Evolutionary conservation across 2,888 invertebrate genomes (phyloP), one percentile per base, ranked within the genome.

Genomic region (Melieria omissa): DNA sequence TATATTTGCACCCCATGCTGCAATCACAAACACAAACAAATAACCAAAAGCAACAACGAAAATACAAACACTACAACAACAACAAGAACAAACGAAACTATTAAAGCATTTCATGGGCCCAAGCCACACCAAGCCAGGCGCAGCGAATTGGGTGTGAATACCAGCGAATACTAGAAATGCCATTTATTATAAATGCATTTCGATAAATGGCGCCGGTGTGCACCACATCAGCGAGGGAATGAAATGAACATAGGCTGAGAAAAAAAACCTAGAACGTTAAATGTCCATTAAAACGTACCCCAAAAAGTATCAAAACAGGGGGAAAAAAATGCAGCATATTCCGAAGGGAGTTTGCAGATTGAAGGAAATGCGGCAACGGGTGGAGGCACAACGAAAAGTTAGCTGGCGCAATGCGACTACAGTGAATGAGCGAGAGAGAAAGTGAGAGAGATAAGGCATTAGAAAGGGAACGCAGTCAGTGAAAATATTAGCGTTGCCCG

Each of bases 181-280:
- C 65, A 70, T 73, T 73, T 70, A 69, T 73, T 70, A 70, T 68
- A 66, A 70, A 69, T 49, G 70, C 73, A 73, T 70, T 73, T 70
- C 62, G 62, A 65, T 70, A 62, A 69, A 69, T 68, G 64, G 47
- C 29, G 42, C 12, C 12, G 5, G 47, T 58, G 41, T 58, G 54
- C 16, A 3, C 29, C 29, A 29, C 29, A 29, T 29, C 29, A 29
- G 29, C 2, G 29, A n/a, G 44, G 5, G 45, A 62, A 46, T 47
- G 47, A n/a, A 4, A 29, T 29, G 29, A 29, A 29, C 2, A 29
- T 29, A 29, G 29, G 29, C 29, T 29, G 2, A n/a, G 29, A 29
- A 29, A 29, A 16, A 29, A 29, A 29, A 29, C 29, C 29, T 29
- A 29, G 29, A 29, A 29, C 29, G 29, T 29, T 29, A 29, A 29